Evolutionary conservation across 2,113 vertebrate species (phyloP).

Genomic region (Bubalus kerabau): DNA sequence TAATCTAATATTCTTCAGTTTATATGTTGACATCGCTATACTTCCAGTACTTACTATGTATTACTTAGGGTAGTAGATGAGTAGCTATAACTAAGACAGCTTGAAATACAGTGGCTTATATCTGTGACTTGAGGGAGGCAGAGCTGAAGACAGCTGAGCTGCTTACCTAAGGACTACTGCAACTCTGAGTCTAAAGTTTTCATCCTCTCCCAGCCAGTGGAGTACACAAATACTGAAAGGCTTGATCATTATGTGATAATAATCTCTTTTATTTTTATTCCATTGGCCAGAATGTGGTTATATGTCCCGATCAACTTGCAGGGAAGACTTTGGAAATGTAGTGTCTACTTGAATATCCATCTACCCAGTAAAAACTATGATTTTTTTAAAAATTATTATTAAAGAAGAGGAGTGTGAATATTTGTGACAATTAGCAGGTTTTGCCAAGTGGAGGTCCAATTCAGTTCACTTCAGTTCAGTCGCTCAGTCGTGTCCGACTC

Average conservation of each 20-base stretch:
- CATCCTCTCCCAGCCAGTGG: not conserved
- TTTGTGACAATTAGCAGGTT: not conserved
- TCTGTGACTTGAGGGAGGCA: not conserved
- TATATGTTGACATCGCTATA: not conserved
- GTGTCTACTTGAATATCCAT: not conserved
- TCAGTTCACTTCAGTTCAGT: no score
- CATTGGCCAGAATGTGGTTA: not conserved
- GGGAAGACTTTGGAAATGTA: not conserved
- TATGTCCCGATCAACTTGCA: not conserved
- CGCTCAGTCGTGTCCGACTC: no score
- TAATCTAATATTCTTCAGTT: not conserved
- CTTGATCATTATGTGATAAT: not conserved
- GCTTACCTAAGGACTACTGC: not conserved
- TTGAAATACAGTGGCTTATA: not conserved
- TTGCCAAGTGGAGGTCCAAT: not conserved
- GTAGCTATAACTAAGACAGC: not conserved
- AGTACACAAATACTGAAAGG: not conserved
- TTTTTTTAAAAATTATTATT: not conserved
- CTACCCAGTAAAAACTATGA: not conserved
- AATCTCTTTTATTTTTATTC: not conserved
- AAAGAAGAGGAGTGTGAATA: not conserved
- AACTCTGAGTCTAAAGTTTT: not conserved
- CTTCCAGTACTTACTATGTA: not conserved
- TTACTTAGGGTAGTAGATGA: not conserved
- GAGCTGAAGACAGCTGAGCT: not conserved